Evolutionary conservation across 2,888 invertebrate species (phyloP), one percentile per base, ranked within the genome.

Genomic region (Drosophila prostipennis): DNA sequence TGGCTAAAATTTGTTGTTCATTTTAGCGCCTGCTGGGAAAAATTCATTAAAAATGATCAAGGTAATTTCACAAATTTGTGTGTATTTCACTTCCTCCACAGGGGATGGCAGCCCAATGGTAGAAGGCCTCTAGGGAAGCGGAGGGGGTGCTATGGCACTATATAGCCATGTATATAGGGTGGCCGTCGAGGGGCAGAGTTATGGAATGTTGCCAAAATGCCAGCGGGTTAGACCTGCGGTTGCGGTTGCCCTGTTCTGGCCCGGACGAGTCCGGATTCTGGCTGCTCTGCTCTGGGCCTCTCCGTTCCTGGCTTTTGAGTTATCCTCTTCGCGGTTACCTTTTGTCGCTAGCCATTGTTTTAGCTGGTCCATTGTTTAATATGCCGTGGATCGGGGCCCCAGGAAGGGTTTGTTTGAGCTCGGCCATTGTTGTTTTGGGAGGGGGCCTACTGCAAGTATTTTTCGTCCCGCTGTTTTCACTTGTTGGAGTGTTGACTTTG

Each of bases 331-430:
- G 65, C 54, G 59, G 48, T 68, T 74, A 67, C 58, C 70, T 67
- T 77, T 80, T 78, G 72, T 76, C 60, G 34, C 42, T 39, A 19
- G 53, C 59, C 70, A 70, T 78, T 79, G 78, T 75, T 65, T 70
- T 34, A 36, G 59, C 48, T 26, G 52, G 45, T 16, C 59, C 64
- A 75, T 81, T 80, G 79, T 83, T 76, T 54, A 39, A 61, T 48
- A 59, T 54, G 19, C 51, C 26, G 26, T 14, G 58, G 34, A 26
- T 16, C 14, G 56, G 32, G 51, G 36, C 14, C 36, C 36, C 23
- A 34, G 42, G 42, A 34, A 14, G 23, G 23, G 32, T 16, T 43
- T 36, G 68, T 72, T 77, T 79, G 68, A 45, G 54, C 77, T 54
- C 32, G 57, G 56, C 74, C 60, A 78, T 74, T 82, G 80, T 78